These are phyloP conservation scores for Dasysyrphus albostriatus DNA, from an alignment of 2,888 invertebrate species.

Conservation along the genomic window DNA sequence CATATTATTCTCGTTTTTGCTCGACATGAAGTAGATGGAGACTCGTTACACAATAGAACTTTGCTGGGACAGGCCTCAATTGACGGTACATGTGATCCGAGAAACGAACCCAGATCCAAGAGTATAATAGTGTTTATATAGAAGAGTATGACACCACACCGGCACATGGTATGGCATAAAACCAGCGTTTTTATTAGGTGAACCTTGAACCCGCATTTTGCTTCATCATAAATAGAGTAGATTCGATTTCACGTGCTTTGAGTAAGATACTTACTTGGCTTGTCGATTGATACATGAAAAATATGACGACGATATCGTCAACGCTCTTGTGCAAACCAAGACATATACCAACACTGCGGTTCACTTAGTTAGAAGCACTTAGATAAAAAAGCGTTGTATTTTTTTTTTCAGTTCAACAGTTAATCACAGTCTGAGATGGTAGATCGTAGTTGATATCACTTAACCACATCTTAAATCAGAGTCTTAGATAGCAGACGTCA, in stretches of 20 bases:
- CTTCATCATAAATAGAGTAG: conserved; percentile 39
- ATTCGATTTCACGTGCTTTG: conserved; percentile 60
- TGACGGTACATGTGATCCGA: conserved; percentile 23
- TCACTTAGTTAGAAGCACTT: neutral
- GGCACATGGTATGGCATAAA: neutral
- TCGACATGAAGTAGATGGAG: conserved; percentile 20
- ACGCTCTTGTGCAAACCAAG: conserved; percentile 26
- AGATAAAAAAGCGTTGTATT: neutral
- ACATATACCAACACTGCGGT: neutral
- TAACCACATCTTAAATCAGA: too few relatives aligned
- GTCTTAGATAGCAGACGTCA: too few relatives aligned
- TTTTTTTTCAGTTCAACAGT: neutral
- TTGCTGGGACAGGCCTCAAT: conserved; percentile 19
- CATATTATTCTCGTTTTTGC: neutral
- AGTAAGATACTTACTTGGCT: conserved; percentile 38
- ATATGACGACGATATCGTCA: neutral
- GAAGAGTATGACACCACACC: conserved; percentile 4
- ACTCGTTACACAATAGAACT: conserved; percentile 42
- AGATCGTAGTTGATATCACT: too few relatives aligned
- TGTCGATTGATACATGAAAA: conserved; percentile 53
- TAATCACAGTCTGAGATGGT: too few relatives aligned
- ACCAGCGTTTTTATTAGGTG: conserved; percentile 16
- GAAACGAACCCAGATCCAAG: neutral
- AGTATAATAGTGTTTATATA: neutral
- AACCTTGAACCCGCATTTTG: conserved; percentile 66